Evolutionary conservation across 2,797 vertebrate species (phyloP).

Genomic region (Manis pentadactyla): DNA sequence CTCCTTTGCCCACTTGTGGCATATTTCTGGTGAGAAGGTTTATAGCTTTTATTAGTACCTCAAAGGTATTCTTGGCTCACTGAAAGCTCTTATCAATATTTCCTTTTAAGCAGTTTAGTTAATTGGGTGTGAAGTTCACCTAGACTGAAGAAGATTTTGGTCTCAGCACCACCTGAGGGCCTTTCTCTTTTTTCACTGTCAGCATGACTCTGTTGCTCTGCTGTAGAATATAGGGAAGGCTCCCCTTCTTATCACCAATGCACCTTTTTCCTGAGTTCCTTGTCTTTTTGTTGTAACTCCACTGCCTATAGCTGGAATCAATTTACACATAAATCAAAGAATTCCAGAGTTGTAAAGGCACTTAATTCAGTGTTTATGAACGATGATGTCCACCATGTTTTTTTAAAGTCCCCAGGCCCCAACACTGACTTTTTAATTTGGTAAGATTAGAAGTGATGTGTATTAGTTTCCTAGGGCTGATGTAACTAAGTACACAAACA

Average conservation of each 20-base stretch:
- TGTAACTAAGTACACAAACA: neutral
- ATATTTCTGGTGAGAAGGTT: neutral
- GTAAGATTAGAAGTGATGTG: neutral
- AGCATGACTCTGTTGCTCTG: neutral
- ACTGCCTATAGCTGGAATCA: neutral
- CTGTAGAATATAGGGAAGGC: neutral
- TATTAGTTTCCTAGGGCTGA: neutral
- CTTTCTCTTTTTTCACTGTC: neutral
- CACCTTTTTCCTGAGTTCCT: neutral
- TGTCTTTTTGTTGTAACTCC: neutral
- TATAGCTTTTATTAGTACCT: neutral
- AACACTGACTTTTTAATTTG: neutral
- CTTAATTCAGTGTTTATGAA: neutral
- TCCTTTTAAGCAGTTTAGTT: neutral
- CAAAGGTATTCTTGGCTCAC: neutral
- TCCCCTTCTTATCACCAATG: neutral
- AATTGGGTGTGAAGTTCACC: neutral
- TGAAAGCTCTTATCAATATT: neutral
- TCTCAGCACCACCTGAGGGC: neutral
- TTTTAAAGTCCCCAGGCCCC: neutral
- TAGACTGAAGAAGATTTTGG: neutral
- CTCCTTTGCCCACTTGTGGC: neutral
- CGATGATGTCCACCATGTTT: neutral
- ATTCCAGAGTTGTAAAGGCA: neutral
- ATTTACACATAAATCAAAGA: constrained; percentile 22